A percentile compares a stretch with the other conserved stretches of the same genome.
phyloP scores from a whole-genome alignment of 2,113 vertebrate species.

The Platanista minor region DNA sequence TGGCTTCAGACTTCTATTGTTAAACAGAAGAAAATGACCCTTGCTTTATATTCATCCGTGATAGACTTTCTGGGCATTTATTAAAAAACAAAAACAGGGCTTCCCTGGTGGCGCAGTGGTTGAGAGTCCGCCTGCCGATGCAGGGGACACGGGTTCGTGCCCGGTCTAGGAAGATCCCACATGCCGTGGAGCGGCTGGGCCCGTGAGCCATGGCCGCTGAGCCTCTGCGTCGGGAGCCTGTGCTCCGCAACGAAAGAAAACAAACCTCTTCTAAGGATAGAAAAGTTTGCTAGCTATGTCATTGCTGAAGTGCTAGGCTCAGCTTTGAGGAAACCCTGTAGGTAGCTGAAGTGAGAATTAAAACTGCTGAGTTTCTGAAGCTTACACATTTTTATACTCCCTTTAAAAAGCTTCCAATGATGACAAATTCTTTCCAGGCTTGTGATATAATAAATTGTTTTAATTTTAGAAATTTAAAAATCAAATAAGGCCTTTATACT shows the following conservation, averaged over 20 bases:
- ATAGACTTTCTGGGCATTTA: neutral
- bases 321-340: slow-evolving; percentile 63
- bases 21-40: neutral
- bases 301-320: slow-evolving; percentile 27
- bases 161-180: too few relatives aligned
- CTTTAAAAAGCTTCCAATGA: slow-evolving; percentile 65
- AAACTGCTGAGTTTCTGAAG: slow-evolving; percentile 55
- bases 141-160: too few relatives aligned
- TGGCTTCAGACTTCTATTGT: neutral
- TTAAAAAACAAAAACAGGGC: neutral
- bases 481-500: slow-evolving; percentile 40
- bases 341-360: slow-evolving; percentile 75
- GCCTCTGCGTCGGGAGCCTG: too few relatives aligned
- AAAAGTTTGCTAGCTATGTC: slow-evolving; percentile 5
- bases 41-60: neutral
- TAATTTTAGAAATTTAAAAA: slow-evolving; percentile 73
- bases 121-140: too few relatives aligned
- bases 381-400: slow-evolving; percentile 57
- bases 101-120: too few relatives aligned
- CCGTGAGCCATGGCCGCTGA: too few relatives aligned
- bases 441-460: slow-evolving; percentile 67
- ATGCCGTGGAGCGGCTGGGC: too few relatives aligned
- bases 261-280: neutral
- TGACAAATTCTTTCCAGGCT: slow-evolving; percentile 57
- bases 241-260: too few relatives aligned